Evolutionary conservation across 2,888 invertebrate genomes (phyloP).

Genomic region (Amiota communis): DNA sequence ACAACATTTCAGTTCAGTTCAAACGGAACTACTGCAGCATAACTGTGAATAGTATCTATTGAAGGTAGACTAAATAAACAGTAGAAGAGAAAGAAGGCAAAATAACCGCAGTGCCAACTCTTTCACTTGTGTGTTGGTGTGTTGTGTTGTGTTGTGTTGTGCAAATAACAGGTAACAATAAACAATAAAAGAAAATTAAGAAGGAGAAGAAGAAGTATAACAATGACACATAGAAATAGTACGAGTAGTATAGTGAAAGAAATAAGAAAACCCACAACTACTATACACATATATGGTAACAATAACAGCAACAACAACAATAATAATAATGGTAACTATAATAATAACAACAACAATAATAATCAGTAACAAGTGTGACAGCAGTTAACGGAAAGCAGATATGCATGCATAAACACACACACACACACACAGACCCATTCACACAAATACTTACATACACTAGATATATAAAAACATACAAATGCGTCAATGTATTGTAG

Average conservation of each 20-base stretch:
- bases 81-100: neutral
- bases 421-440: too few relatives aligned
- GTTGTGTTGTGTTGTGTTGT: neutral
- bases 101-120: conserved; percentile 9
- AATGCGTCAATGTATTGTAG: neutral
- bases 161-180: conserved; percentile 41
- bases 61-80: neutral
- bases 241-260: too few relatives aligned
- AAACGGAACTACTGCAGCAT: conserved; percentile 28
- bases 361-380: conserved; percentile 65
- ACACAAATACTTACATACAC: too few relatives aligned
- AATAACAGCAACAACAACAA: conserved; percentile 36
- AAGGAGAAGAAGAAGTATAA: conserved; percentile 34
- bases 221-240: conserved; percentile 32
- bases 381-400: conserved; percentile 59
- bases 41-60: neutral
- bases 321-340: neutral
- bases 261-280: too few relatives aligned
- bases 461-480: too few relatives aligned
- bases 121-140: neutral
- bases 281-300: neutral
- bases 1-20: too few relatives aligned
- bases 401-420: conserved; percentile 53
- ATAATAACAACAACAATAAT: conserved; percentile 50
- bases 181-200: conserved; percentile 50